Evolutionary conservation across 2,888 invertebrate genomes (phyloP).

Genomic region (Dione vanillae): DNA sequence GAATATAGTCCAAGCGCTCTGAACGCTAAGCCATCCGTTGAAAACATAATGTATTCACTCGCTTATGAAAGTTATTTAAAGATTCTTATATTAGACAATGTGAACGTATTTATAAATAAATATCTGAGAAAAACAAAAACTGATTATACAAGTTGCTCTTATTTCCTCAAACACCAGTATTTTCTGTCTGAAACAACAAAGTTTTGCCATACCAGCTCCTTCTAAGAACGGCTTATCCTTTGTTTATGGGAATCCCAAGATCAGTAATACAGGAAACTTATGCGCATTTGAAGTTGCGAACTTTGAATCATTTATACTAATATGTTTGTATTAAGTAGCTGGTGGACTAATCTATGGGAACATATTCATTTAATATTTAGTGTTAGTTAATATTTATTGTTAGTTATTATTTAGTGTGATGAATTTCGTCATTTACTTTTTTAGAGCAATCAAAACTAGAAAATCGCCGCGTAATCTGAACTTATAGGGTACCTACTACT

Average conservation of each 20-base stretch:
- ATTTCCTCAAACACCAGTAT: neutral
- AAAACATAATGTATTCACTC: no score
- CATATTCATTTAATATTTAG: no score
- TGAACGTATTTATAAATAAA: neutral
- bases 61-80: no score
- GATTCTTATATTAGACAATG: neutral
- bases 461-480: no score
- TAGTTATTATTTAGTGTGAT: no score
- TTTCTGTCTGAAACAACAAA: neutral
- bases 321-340: neutral
- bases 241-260: constrained; percentile 8
- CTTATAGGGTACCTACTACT: no score
- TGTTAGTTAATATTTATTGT: no score
- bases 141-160: neutral
- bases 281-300: neutral
- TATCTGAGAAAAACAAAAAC: neutral
- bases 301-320: neutral
- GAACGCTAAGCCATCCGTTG: no score
- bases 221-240: neutral
- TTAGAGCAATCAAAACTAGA: no score
- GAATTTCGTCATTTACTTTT: no score
- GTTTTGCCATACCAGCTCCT: neutral
- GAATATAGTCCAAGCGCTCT: no score
- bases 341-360: no score
- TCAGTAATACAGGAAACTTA: constrained; percentile 3